Evolutionary conservation across 2,797 vertebrate genomes (phyloP).

Genomic region (Eulemur coronatus): DNA sequence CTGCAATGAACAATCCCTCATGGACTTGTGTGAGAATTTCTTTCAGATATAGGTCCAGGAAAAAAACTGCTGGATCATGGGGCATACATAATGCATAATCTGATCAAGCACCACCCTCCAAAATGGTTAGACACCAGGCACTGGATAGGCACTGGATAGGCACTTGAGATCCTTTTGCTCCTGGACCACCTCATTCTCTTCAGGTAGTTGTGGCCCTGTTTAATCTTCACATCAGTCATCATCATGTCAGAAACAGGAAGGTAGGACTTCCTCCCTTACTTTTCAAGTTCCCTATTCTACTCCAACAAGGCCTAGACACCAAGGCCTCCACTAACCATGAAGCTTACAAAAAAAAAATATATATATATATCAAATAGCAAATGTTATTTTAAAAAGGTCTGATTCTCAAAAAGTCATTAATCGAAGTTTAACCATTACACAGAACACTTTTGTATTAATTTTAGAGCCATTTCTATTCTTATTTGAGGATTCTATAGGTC

Average conservation of each 20-base stretch:
- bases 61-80: conserved; percentile 21
- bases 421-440: not conserved
- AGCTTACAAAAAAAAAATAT: not conserved
- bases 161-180: not conserved
- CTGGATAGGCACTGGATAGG: not conserved
- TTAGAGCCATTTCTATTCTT: not conserved
- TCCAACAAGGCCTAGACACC: not conserved
- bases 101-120: not conserved
- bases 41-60: not conserved
- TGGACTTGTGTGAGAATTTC: not conserved
- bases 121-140: not conserved
- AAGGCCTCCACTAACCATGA: not conserved
- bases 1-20: not conserved
- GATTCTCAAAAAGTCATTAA: conserved; percentile 9
- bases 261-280: not conserved
- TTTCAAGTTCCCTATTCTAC: not conserved
- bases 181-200: not conserved
- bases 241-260: not conserved
- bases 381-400: not conserved
- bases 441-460: not conserved
- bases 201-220: not conserved
- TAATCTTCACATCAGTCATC: not conserved
- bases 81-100: not conserved
- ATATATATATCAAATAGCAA: not conserved
- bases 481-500: not conserved